Conservation (phyloP, 2,797 vertebrate genomes). For the Eulemur albifrons region DNA sequence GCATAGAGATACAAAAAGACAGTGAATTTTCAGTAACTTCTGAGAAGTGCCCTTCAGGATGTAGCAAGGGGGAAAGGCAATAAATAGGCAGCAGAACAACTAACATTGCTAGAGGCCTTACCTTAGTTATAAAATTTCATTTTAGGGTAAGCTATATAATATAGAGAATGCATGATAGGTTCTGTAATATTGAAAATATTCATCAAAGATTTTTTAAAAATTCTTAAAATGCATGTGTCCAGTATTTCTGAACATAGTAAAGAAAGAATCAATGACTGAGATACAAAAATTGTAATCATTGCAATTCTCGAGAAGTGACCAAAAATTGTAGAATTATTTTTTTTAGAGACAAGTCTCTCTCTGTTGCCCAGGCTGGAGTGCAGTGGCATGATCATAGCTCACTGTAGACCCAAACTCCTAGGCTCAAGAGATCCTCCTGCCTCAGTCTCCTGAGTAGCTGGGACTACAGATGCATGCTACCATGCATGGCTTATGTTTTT, state of each 20-base stretch:
- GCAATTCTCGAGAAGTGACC: background rate
- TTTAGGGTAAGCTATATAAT: background rate
- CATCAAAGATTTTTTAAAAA: background rate
- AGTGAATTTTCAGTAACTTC: background rate
- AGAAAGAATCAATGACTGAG: background rate
- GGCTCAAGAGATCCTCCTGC: background rate
- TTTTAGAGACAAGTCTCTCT: background rate
- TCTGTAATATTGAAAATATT: background rate
- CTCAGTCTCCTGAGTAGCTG: background rate
- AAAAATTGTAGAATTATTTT: background rate
- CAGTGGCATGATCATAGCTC: background rate
- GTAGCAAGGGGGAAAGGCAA: background rate
- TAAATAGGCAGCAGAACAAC: background rate
- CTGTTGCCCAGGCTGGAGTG: background rate
- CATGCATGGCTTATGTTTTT: background rate
- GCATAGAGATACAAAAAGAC: background rate
- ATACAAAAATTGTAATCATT: background rate
- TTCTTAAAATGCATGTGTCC: background rate
- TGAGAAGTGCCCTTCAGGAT: no score
- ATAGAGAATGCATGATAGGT: background rate
- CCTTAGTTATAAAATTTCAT: background rate
- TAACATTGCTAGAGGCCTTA: background rate
- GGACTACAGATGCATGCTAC: background rate
- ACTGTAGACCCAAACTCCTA: background rate
- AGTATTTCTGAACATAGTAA: background rate